Conservation (phyloP, 1,140 invertebrate species). For the Chionoecetes opilio region DNA sequence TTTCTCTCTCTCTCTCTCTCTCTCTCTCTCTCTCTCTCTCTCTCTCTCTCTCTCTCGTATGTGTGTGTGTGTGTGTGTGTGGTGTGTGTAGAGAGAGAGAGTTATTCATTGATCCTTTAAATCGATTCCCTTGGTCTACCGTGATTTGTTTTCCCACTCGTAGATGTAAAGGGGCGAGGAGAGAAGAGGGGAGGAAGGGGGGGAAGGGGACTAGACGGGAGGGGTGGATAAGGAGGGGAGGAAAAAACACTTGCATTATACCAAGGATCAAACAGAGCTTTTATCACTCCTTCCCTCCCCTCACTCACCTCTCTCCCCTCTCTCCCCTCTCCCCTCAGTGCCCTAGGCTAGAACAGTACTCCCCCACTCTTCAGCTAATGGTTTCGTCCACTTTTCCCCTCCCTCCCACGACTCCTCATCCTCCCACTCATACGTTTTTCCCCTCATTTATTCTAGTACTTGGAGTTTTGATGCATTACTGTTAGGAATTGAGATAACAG, state of each 20-base stretch:
- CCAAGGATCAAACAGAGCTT: not conserved
- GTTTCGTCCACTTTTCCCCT: not conserved
- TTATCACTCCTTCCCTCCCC: not conserved
- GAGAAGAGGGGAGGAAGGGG: not conserved
- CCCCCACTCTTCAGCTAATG: constrained; percentile 10
- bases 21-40: too few relatives aligned
- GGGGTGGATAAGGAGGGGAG: not conserved
- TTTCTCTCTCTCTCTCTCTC: too few relatives aligned
- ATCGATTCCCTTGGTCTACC: not conserved
- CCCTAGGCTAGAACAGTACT: not conserved
- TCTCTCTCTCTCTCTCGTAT: too few relatives aligned
- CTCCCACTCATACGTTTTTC: too few relatives aligned
- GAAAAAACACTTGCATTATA: constrained; percentile 21
- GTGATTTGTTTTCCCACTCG: constrained; percentile 3
- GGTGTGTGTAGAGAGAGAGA: too few relatives aligned
- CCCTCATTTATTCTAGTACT: too few relatives aligned
- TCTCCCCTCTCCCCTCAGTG: not conserved
- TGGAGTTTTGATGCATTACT: too few relatives aligned
- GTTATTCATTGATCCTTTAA: not conserved
- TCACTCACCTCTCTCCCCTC: not conserved
- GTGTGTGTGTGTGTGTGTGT: too few relatives aligned
- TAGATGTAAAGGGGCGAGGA: not conserved
- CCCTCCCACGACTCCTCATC: not conserved
- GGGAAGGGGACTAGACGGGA: not conserved
- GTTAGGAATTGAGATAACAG: too few relatives aligned